Base-by-base conservation (phyloP, 2,888 invertebrate genomes). In the Ichneumoninae sp. region DNA sequence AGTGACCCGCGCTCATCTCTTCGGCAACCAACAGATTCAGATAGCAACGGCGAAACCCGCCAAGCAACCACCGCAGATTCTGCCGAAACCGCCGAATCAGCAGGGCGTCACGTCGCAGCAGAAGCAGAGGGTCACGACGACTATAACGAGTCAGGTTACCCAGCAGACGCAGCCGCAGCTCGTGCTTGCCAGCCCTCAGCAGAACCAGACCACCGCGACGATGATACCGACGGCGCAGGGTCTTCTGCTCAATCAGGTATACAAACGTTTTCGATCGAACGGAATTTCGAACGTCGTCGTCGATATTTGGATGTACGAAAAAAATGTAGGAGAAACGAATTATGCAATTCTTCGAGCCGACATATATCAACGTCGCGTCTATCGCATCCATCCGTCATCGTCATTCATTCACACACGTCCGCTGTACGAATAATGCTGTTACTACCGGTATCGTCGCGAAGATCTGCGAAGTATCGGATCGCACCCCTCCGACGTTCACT, bases 21-120 rank as follows among this genome's bases (percentile, higher is more conserved):
- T 93, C 89, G 93, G 93, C 65, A 93, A 93, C 89, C 94, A 93
- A 80, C 93, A 93, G 90, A 93, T 93, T 81, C 93, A 93, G 90
- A 93, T 93, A 65, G 91, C 92, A 19, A 89, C 92, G 26, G 88
- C 91, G 16, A 94, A 94, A 82, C 91, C 94, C 40, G 91, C 93
- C 65, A 94, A 94, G 90, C 94, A 94, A 83, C 95, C 95, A 3
- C 95, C 95, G 50, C 95, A 95, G 91, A 95, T 95, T 89, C 94
- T 96, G 90, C 96, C 95, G 54, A 96, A 96, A 93, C 95, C 95
- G 65, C 92, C 94, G n/a, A 93, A 92, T 89, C 93, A 93, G 65
- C 93, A 93, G 86, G 86, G 90, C 13, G 89, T 88, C 65, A 88
- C 89, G 60, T 88, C 92, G 40, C 93, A 93, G 74, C 93, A 92